Evolutionary conservation across 2,113 vertebrate genomes (phyloP), one percentile per base, ranked within the genome.

Genomic region (Elephantulus edwardii): DNA sequence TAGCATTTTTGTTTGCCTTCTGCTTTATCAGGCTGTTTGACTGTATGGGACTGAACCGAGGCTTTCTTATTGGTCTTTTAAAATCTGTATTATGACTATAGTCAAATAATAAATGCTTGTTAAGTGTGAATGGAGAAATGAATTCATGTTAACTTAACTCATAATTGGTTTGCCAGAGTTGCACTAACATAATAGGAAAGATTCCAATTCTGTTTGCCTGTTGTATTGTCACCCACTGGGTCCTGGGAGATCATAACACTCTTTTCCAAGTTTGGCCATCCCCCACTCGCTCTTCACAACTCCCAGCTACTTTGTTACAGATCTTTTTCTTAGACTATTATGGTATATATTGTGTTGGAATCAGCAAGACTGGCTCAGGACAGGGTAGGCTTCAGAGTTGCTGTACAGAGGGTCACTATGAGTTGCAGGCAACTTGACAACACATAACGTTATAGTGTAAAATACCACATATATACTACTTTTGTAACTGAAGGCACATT

Each of bases 171-270:
- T 48, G n/a, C 64, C 52, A 60, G 22, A 52, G 38, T 78, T 78
- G 33, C 8, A 20, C 2, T 62, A n/a, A n/a, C n/a, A n/a, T n/a
- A n/a, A n/a, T n/a, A 66, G 33, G 86, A 50, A 40, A 60, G 35
- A 71, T 35, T 76, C 35, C 88, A 77, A 70, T 75, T 83, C 44
- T 80, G 60, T 3, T 83, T 78, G 33, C 22, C 64, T 80, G 68
- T 13, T 80, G 54, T 35, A 9, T 52, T 79, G 3, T 83, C 48
- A 80, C 50, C 60, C 20, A 22, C 8, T 70, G 26, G 38, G 75
- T 90, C 88, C 50, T 86, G 66, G 24, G 50, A 93, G 86, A 52
- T 88, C 38, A 11, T 48, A 40, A 42, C 19, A 30, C 46, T 84
- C 35, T 24, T 94, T 80, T 88, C 52, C 75, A 84, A 71, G 24